Conservation (phyloP, 2,113 vertebrate species). For the Tylochromis polylepis region DNA sequence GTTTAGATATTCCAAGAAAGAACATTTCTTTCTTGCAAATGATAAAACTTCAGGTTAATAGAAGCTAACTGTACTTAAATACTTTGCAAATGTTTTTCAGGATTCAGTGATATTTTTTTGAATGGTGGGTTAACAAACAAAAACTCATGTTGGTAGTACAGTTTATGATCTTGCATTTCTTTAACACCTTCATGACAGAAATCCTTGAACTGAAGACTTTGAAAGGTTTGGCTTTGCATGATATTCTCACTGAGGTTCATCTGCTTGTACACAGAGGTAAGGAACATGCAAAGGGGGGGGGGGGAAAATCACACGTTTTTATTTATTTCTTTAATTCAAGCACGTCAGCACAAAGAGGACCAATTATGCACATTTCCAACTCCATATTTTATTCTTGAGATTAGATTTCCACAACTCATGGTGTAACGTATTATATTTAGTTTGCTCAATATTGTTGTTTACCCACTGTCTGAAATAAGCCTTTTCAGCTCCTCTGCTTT, state of each 20-base stretch:
- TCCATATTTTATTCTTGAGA: background rate
- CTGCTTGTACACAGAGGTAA: conserved; percentile 91
- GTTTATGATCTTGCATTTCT: background rate
- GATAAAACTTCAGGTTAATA: background rate
- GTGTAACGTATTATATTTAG: too few species aligned
- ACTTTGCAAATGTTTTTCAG: background rate
- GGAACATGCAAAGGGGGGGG: rapidly evolving
- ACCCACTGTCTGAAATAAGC: too few species aligned
- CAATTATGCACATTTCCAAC: too few species aligned
- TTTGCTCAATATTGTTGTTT: too few species aligned
- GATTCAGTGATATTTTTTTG: rapidly evolving
- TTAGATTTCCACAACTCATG: background rate
- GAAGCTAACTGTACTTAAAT: background rate
- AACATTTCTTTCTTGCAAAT: background rate
- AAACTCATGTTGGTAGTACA: background rate
- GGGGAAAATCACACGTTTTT: background rate
- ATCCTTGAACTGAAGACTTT: conserved; percentile 88
- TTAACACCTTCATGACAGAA: conserved; percentile 67
- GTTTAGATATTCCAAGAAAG: background rate
- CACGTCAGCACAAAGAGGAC: background rate
- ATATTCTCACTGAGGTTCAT: conserved; percentile 93
- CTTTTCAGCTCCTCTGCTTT: too few species aligned
- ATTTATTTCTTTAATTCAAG: background rate
- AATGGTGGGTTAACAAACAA: background rate
- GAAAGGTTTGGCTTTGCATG: conserved; percentile 92